Conservation (phyloP, 2,888 invertebrate species). For the Leptinotarsa haldemani region DNA sequence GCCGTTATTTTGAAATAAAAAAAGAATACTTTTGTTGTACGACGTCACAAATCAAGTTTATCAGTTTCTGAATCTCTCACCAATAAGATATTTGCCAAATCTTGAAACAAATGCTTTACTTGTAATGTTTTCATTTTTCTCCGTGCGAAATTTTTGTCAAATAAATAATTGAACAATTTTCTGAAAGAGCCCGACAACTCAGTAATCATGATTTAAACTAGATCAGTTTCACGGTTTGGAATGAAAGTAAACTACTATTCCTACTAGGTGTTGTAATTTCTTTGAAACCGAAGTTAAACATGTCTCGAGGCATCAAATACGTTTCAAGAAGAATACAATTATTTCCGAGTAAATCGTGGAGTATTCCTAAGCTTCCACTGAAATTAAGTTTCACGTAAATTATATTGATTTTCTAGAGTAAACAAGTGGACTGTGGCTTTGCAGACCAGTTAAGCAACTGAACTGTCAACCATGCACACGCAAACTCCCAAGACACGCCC, state of each 20-base stretch:
- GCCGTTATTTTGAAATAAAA: no score
- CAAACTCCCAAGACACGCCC: conserved; percentile 36
- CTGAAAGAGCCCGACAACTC: no score
- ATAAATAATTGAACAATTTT: no score
- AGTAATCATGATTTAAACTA: background rate
- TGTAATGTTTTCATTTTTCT: no score
- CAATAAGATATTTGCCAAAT: no score
- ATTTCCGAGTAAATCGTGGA: conserved; percentile 1
- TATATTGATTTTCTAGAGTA: conserved; percentile 44
- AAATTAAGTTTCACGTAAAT: conserved; percentile 31
- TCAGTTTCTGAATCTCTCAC: no score
- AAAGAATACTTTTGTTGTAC: no score
- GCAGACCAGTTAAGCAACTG: conserved; percentile 36
- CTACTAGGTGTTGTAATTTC: conserved; percentile 6
- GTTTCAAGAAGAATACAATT: conserved; percentile 16
- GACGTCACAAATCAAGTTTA: no score
- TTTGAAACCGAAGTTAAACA: conserved; percentile 5
- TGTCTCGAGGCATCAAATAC: conserved; percentile 11
- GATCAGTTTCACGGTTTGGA: background rate
- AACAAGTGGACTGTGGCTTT: conserved; percentile 39
- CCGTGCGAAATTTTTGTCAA: no score
- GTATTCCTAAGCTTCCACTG: conserved; percentile 1
- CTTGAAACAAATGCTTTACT: no score
- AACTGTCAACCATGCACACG: conserved; percentile 41
- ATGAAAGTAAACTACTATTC: background rate